Conservation (phyloP, 1,140 invertebrate genomes). For the Papilio machaon region DNA sequence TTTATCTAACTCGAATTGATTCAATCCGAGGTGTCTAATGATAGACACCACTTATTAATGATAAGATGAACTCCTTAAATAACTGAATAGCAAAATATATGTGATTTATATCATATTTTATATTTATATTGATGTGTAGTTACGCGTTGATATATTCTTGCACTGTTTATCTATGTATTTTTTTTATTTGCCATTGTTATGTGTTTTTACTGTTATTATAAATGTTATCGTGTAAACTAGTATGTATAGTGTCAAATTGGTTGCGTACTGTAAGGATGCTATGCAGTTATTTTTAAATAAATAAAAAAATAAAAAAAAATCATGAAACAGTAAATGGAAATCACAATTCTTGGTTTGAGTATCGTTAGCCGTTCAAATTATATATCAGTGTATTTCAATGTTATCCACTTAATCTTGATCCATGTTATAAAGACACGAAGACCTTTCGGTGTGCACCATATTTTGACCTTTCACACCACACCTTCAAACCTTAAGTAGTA, state of each 20-base stretch:
- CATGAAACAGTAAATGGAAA: not conserved
- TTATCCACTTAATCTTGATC: not conserved
- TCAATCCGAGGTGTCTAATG: not conserved
- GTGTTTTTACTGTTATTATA: too few relatives aligned
- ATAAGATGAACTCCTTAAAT: not conserved
- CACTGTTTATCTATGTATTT: too few relatives aligned
- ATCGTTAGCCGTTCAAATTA: not conserved
- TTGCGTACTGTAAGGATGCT: too few relatives aligned
- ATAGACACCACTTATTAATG: not conserved
- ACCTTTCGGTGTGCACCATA: constrained; percentile 15
- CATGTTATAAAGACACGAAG: not conserved
- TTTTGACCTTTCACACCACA: constrained; percentile 28
- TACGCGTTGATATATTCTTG: too few relatives aligned
- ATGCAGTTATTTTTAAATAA: too few relatives aligned
- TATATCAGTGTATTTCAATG: constrained; percentile 3
- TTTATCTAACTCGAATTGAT: too few relatives aligned
- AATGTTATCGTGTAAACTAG: too few relatives aligned
- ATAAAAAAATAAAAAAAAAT: too few relatives aligned
- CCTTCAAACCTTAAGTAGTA: not conserved
- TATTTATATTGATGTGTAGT: too few relatives aligned
- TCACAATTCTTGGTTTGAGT: not conserved
- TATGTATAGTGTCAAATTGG: too few relatives aligned
- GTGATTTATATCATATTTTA: not conserved
- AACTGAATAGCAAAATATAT: not conserved
- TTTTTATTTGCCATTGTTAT: too few relatives aligned